Base-by-base conservation (phyloP, 2,113 vertebrate genomes). In the Solea solea region DNA sequence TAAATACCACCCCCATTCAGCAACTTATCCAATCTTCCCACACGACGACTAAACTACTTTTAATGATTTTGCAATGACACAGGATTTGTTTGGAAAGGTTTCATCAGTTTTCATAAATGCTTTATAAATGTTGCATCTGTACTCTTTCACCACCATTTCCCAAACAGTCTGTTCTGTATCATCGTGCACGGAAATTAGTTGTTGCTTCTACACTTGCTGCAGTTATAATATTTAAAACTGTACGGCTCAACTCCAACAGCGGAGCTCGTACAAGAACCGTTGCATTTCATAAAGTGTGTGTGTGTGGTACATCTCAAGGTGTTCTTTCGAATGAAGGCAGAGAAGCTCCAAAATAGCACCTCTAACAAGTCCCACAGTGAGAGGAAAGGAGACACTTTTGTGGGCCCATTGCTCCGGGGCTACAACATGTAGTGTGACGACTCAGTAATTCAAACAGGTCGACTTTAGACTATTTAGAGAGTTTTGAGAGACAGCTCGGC, bases 401-500 rank as follows among this genome's bases (percentile, higher is more conserved):
- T 63, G 69, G 87, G 76, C 84, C 88, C 86, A 69, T 69, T 85
- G 87, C 84, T 86, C 78, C 83, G 69, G 83, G 85, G 77, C 72
- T 90, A 90, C 90, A 91, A 82, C 85, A 75, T 90, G 89, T 90
- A 85, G 80, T 88, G 90, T 91, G 90, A 91, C 88, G 85, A 90
- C 84, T 90, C 89, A 92, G 85, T 91, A 90, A 90, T 88, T 90
- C 86, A 73, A 91, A 90, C 86, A 90, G 90, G 89, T 91, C 88
- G 75, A 82, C 85, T 88, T 81, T 85, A 85, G 83, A 90, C 90
- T 88, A 86, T 82, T 85, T 83, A 84, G 87, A 85, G 84, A 88
- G 78, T 92, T 91, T 91, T 91, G 90, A 92, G 88, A 88, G 92
- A 91, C 91, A 92, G 89, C 86, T 74, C 70, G 88, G 84, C 87